These are phyloP conservation scores for Harpagoxenus sublaevis DNA, from an alignment of 2,888 invertebrate genomes.

Conservation along the genomic window DNA sequence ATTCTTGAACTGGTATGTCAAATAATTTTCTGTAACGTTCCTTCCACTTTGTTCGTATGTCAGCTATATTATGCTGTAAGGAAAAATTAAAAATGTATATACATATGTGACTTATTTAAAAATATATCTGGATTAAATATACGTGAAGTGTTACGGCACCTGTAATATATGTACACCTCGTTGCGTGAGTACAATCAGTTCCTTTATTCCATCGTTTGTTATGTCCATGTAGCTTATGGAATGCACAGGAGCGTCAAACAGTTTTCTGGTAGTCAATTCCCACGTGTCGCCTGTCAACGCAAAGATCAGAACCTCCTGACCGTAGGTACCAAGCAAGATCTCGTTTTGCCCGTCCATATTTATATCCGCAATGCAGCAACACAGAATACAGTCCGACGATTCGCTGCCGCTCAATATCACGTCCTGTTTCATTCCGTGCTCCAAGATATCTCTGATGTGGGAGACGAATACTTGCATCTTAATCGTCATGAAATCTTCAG, in stretches of 20 bases:
- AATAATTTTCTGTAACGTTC: constrained; percentile 72
- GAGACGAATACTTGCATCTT: constrained; percentile 3
- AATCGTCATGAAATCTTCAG: neutral
- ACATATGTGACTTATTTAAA: neutral
- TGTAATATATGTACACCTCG: constrained; percentile 90
- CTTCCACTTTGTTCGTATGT: constrained; percentile 78
- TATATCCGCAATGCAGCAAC: constrained; percentile 89
- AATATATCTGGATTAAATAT: neutral
- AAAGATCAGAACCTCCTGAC: constrained; percentile 88
- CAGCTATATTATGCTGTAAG: constrained; percentile 80
- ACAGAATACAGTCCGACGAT: constrained; percentile 88
- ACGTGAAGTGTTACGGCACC: constrained; percentile 80
- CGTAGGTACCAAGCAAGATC: constrained; percentile 90
- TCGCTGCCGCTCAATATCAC: constrained; percentile 87
- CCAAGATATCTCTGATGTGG: constrained; percentile 86
- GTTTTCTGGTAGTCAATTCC: constrained; percentile 87
- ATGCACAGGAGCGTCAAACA: constrained; percentile 89
- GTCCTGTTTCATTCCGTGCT: constrained; percentile 86
- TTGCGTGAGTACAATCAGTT: constrained; percentile 89
- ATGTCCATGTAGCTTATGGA: constrained; percentile 89
- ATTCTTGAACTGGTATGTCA: neutral
- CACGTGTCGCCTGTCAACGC: constrained; percentile 86
- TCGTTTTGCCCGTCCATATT: constrained; percentile 91
- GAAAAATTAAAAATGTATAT: constrained; percentile 28
- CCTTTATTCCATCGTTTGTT: constrained; percentile 90